These are phyloP conservation scores for Hypotaenidia okinawae DNA, from an alignment of 2,797 vertebrate species.

Conservation along the genomic window DNA sequence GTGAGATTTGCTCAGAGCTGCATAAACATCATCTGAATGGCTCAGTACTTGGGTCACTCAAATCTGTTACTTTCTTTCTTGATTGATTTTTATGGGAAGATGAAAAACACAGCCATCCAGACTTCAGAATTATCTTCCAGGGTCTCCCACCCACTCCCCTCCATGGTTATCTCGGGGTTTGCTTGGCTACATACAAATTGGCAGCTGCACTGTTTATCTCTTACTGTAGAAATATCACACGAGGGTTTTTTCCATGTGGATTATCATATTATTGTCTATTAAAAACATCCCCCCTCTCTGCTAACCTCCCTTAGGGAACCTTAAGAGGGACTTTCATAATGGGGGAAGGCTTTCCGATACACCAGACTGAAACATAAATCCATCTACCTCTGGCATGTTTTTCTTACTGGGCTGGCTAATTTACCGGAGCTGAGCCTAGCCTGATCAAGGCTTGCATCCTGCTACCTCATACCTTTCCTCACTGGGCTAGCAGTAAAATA, in stretches of 20 bases:
- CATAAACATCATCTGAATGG: slow-evolving; percentile 45
- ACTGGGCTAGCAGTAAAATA: not conserved
- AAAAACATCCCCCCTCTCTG: slow-evolving; percentile 61
- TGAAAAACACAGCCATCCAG: slow-evolving; percentile 31
- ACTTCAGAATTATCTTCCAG: slow-evolving; percentile 26
- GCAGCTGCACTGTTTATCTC: slow-evolving; percentile 56
- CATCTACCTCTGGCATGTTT: slow-evolving; percentile 58
- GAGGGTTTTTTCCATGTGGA: slow-evolving; percentile 31
- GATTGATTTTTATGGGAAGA: slow-evolving; percentile 41
- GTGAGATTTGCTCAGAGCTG: slow-evolving; percentile 43
- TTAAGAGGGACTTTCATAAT: slow-evolving; percentile 63
- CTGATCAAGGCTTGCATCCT: not conserved
- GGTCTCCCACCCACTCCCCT: slow-evolving; percentile 22
- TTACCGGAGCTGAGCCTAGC: slow-evolving; percentile 16
- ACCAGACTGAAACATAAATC: slow-evolving; percentile 68
- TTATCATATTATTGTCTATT: slow-evolving; percentile 72
- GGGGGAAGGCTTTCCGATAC: slow-evolving; percentile 66
- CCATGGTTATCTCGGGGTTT: slow-evolving; percentile 22
- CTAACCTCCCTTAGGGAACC: slow-evolving; percentile 65
- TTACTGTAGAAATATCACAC: slow-evolving; percentile 50
- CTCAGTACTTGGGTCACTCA: slow-evolving; percentile 25
- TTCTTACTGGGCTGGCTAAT: slow-evolving; percentile 59
- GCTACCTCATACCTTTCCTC: slow-evolving; percentile 18
- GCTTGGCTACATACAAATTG: slow-evolving; percentile 56
- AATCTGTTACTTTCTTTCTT: slow-evolving; percentile 29